phyloP scores from a whole-genome alignment of 2,888 invertebrate species.

The Taphrorychus bicolor region DNA sequence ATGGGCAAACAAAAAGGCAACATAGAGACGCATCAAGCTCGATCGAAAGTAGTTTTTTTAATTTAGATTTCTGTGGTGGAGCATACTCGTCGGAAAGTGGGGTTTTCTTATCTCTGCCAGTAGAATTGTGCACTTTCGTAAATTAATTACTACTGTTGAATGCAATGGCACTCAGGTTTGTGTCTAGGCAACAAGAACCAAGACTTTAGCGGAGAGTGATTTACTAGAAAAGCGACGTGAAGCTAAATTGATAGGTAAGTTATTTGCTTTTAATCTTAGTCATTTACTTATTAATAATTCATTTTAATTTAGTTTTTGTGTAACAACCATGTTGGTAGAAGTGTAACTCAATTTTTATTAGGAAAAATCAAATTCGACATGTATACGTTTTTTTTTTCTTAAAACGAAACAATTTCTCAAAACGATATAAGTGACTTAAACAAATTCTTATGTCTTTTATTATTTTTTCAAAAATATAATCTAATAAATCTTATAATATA shows the following conservation, averaged over 20 bases:
- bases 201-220: background rate
- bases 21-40: background rate
- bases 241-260: background rate
- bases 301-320: too few species aligned
- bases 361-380: too few species aligned
- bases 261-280: too few species aligned
- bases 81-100: background rate
- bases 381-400: too few species aligned
- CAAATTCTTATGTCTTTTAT: too few species aligned
- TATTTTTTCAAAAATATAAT: too few species aligned
- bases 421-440: too few species aligned
- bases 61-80: background rate
- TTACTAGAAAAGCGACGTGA: background rate
- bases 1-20: background rate
- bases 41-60: background rate
- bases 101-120: background rate
- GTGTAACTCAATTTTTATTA: too few species aligned
- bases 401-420: too few species aligned
- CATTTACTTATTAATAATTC: too few species aligned
- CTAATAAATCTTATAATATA: too few species aligned
- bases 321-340: too few species aligned
- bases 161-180: background rate
- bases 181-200: background rate
- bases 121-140: background rate
- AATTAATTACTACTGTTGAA: background rate